These are phyloP conservation scores for Theonella swinhoei DNA, from an alignment of 37 sponge, comb jelly and placozoan species.

Conservation along the genomic window DNA sequence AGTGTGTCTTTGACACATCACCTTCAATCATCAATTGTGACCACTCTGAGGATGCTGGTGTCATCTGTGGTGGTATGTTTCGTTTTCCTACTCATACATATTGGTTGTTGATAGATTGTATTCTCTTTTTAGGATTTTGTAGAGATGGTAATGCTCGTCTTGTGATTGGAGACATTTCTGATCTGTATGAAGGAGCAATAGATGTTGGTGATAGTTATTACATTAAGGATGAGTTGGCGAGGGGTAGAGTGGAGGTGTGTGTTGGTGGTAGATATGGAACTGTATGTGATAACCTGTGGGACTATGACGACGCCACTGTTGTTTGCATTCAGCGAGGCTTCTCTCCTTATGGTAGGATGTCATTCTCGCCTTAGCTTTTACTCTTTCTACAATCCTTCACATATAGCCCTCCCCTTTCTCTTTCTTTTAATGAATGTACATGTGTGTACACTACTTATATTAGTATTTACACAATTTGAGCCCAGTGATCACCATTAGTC, in stretches of 20 bases:
- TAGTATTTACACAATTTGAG: too few relatives aligned
- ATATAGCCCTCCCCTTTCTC: too few relatives aligned
- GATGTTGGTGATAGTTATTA: neutral
- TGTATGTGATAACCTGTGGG: constrained; percentile 34
- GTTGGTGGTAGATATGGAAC: constrained; percentile 43
- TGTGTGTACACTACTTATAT: neutral
- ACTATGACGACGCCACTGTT: constrained; percentile 38
- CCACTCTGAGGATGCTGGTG: constrained; percentile 39
- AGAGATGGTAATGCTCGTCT: neutral
- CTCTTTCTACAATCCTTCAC: too few relatives aligned
- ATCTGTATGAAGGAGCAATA: neutral
- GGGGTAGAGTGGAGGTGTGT: constrained; percentile 51
- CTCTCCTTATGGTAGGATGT: constrained; percentile 43
- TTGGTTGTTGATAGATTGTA: too few relatives aligned
- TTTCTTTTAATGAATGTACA: too few relatives aligned
- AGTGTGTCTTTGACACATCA: neutral
- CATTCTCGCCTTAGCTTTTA: too few relatives aligned
- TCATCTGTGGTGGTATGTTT: constrained; percentile 11
- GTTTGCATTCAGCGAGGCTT: constrained; percentile 44
- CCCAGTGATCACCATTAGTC: too few relatives aligned
- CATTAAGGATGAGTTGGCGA: constrained; percentile 30
- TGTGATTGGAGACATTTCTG: neutral
- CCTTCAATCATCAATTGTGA: neutral
- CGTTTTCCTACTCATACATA: too few relatives aligned
- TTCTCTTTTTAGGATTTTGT: too few relatives aligned